A percentile compares a stretch with the other conserved stretches of the same genome.
Evolutionary conservation across 2,797 vertebrate genomes (phyloP).

Genomic region (Artibeus jamaicensis): DNA sequence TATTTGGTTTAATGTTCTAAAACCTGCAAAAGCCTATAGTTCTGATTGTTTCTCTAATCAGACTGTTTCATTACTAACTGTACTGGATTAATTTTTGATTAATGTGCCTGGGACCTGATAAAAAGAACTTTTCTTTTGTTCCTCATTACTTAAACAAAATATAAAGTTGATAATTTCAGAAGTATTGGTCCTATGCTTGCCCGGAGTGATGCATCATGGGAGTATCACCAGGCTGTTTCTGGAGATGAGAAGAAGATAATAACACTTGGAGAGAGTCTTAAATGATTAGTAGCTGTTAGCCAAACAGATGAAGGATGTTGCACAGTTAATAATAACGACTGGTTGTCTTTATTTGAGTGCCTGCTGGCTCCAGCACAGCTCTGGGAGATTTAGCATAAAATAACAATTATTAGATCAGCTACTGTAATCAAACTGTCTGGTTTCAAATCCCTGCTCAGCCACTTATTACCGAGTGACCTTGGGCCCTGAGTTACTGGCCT

Average conservation of each 20-base stretch:
- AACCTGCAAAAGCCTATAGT: conserved; percentile 31
- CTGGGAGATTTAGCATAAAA: conserved; percentile 18
- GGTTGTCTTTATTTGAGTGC: conserved; percentile 29
- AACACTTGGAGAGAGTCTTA: neutral
- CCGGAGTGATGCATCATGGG: neutral
- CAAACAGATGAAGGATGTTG: conserved; percentile 45
- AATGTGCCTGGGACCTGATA: neutral
- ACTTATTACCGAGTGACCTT: neutral
- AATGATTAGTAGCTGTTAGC: conserved; percentile 4
- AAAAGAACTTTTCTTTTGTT: neutral
- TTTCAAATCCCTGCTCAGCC: conserved; percentile 51
- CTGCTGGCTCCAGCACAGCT: neutral
- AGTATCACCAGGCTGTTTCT: neutral
- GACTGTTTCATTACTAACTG: conserved; percentile 57
- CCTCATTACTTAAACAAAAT: conserved; percentile 27
- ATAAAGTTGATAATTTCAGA: conserved; percentile 39
- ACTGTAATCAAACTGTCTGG: neutral
- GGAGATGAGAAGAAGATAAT: neutral
- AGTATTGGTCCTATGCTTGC: conserved; percentile 9
- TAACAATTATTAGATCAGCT: conserved; percentile 8
- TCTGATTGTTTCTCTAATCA: conserved; percentile 58
- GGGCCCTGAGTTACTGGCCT: neutral
- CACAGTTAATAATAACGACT: conserved; percentile 4
- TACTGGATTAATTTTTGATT: conserved; percentile 70
- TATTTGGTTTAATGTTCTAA: conserved; percentile 51